Conservation (phyloP, 2,113 vertebrate species). For the Hippocampus mohnikei region DNA sequence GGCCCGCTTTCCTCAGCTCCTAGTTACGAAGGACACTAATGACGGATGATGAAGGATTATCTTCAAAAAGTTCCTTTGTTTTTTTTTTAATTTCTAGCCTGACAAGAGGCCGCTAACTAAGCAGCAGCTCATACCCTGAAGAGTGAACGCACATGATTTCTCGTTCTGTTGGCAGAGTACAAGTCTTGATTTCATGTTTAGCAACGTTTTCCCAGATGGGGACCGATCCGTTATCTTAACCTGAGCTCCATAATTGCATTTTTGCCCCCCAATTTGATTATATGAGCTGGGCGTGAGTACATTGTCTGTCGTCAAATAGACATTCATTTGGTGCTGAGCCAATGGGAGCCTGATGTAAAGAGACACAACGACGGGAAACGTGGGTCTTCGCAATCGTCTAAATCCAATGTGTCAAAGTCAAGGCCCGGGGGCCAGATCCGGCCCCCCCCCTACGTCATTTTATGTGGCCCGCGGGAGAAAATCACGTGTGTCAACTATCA, state of each 20-base stretch:
- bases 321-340: not conserved
- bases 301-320: not conserved
- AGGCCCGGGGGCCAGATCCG: no score
- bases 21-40: not conserved
- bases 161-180: not conserved
- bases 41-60: not conserved
- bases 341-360: not conserved
- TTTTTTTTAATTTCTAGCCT: conserved; percentile 1
- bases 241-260: conserved; percentile 4
- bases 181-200: conserved; percentile 5
- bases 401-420: no score
- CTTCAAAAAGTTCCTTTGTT: conserved; percentile 2
- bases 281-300: not conserved
- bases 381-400: not conserved
- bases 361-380: not conserved
- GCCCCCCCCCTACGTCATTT: no score
- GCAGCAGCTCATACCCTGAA: not conserved
- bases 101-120: not conserved
- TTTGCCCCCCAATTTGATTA: conserved; percentile 27
- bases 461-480: no score
- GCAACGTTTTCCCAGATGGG: not conserved
- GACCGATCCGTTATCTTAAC: not conserved
- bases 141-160: not conserved
- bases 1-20: conserved; percentile 15
- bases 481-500: no score